These are phyloP conservation scores for Aphidoletes aphidimyza DNA, from an alignment of 2,888 invertebrate species.

Conservation along the genomic window DNA sequence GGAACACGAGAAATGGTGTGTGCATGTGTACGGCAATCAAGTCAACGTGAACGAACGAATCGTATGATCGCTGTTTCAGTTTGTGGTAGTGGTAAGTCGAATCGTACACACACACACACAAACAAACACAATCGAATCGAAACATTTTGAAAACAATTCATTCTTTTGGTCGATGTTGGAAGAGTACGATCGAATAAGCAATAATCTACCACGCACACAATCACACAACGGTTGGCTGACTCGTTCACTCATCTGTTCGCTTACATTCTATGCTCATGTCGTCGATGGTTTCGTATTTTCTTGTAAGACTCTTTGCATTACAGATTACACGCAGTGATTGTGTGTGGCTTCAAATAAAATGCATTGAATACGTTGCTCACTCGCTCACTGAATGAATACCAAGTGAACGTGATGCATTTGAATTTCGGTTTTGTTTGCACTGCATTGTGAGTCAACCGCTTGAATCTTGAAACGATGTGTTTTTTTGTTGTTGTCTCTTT, in stretches of 20 bases:
- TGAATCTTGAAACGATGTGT: background rate
- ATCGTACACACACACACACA: background rate
- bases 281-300: background rate
- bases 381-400: background rate
- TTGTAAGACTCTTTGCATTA: background rate
- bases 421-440: no score
- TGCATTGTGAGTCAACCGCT: no score
- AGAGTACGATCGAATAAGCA: background rate
- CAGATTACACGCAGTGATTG: background rate
- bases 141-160: no score
- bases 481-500: background rate
- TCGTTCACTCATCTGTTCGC: background rate
- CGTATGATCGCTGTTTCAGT: background rate
- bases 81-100: background rate
- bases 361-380: conserved; percentile 12
- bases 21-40: background rate
- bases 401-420: conserved; percentile 14
- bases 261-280: background rate
- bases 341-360: conserved; percentile 11
- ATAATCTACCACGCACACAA: background rate
- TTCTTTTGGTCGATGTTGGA: background rate
- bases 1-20: background rate
- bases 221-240: background rate
- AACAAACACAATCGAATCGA: background rate
- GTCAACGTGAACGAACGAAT: background rate